These are phyloP conservation scores for Australoheros facetus DNA, from an alignment of 2,797 vertebrate genomes.

Conservation along the genomic window DNA sequence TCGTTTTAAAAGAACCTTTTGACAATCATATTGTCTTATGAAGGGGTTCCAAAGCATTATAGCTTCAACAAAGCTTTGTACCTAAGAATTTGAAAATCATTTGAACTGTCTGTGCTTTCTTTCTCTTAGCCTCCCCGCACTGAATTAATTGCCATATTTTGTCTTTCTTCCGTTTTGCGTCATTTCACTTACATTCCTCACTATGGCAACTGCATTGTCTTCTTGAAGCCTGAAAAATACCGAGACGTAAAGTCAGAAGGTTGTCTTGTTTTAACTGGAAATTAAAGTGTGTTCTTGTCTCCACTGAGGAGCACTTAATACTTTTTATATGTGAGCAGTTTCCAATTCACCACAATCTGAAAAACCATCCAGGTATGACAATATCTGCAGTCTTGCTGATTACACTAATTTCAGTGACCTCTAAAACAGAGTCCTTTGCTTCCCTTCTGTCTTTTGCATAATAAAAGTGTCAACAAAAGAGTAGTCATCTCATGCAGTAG, in stretches of 20 bases:
- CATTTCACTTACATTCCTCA: constrained; percentile 1
- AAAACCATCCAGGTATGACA: constrained; percentile 12
- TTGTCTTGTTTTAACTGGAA: neutral
- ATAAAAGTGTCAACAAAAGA: constrained; percentile 6
- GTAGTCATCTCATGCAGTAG: constrained; percentile 12
- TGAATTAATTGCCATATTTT: neutral
- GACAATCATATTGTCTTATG: neutral
- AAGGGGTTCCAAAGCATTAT: neutral
- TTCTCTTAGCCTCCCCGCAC: neutral
- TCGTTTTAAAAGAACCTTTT: neutral
- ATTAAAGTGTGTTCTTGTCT: neutral
- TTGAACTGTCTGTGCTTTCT: neutral
- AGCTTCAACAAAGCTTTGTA: neutral
- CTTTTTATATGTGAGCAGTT: neutral
- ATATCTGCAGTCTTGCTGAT: constrained; percentile 16
- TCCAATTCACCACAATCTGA: neutral
- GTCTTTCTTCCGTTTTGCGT: neutral
- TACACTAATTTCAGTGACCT: constrained; percentile 21
- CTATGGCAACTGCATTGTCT: neutral
- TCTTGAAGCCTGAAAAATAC: neutral
- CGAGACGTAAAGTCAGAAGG: neutral
- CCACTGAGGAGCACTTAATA: neutral
- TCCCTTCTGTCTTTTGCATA: constrained; percentile 2
- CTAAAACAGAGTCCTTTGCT: neutral
- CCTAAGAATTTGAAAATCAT: neutral